Base-by-base conservation (phyloP, 2,888 invertebrate genomes). In the Anorthoa munda region DNA sequence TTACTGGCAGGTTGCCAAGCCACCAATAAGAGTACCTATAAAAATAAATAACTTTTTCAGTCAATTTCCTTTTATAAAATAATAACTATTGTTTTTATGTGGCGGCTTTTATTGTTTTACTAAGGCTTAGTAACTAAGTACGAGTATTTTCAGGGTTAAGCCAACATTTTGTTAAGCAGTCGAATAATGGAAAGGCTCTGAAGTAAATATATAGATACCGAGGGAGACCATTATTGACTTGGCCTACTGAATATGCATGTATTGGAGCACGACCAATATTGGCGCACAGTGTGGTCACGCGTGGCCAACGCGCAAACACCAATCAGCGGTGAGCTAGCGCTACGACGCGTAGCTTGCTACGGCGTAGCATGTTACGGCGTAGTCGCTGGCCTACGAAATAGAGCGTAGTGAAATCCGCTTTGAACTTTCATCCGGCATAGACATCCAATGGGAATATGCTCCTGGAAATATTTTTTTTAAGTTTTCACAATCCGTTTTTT, bases 171-270 rank as follows among this genome's bases (percentile, higher is more conserved):
- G 15, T 7, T 18, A 17, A 39, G 13, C 17, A 23, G 45, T 50
- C n/a, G 3, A 45, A 15, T 53, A 53, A 18, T 26, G 9, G 26
- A 45, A 48, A 45, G n/a, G 13, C 12, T 45, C 12, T 26, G 51
- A 21, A 46, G 18, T 31, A 7, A 78, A 58, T 58, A 63, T 4
- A 26, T 64, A 48, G 17, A 51, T 51, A 53, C 21, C 39, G 46
- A 51, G 31, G 31, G 64, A 64, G 39, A 53, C 15, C 55, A 55
- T 46, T 78, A 66, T 58, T 74, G 58, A 64, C 66, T 63, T 60
- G 51, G 13, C 45, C 51, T 58, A 56, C 48, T 75, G 74, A 72
- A 85, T 83, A 82, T 85, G 72, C 68, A 84, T 60, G 51, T 61
- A 66, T 71, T 71, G 70, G 69, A 45, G 53, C 26, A 48, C 5